Evolutionary conservation across 2,888 invertebrate genomes (phyloP).

Genomic region (Phaonia tiefii): DNA sequence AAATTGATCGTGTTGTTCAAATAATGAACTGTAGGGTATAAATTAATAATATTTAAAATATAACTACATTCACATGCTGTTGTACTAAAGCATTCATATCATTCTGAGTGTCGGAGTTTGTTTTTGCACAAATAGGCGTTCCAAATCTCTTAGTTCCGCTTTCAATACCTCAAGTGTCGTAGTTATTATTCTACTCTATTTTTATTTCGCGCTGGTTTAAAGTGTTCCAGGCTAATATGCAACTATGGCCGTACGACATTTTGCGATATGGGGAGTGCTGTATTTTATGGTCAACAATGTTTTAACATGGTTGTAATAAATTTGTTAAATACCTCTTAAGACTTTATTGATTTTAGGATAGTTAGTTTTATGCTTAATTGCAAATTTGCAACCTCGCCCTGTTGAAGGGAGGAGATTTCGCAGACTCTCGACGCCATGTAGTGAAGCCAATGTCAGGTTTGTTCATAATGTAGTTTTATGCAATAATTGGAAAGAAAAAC

Average conservation of each 20-base stretch:
- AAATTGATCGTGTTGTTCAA: too few species aligned
- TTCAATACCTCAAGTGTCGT: background rate
- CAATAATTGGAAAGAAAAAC: too few species aligned
- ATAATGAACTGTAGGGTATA: too few species aligned
- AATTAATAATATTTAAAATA: too few species aligned
- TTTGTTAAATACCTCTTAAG: background rate
- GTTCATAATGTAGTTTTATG: too few species aligned
- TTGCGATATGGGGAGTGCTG: background rate
- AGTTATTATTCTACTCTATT: too few species aligned
- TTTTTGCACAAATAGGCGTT: background rate
- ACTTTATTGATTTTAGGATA: background rate
- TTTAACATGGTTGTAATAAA: background rate
- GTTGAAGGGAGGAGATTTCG: background rate
- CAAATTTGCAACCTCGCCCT: background rate
- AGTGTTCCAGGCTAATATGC: too few species aligned
- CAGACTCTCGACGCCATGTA: conserved; percentile 1
- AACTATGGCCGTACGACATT: too few species aligned
- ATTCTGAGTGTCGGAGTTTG: too few species aligned
- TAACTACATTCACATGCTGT: too few species aligned
- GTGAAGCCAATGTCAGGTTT: background rate
- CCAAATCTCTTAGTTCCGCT: conserved; percentile 10
- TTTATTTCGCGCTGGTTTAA: too few species aligned
- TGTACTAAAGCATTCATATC: too few species aligned
- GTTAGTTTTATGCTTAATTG: background rate
- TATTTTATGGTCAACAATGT: conserved; percentile 5